Conservation (phyloP, 2,888 invertebrate genomes). For the Ganaspis brasiliensis region DNA sequence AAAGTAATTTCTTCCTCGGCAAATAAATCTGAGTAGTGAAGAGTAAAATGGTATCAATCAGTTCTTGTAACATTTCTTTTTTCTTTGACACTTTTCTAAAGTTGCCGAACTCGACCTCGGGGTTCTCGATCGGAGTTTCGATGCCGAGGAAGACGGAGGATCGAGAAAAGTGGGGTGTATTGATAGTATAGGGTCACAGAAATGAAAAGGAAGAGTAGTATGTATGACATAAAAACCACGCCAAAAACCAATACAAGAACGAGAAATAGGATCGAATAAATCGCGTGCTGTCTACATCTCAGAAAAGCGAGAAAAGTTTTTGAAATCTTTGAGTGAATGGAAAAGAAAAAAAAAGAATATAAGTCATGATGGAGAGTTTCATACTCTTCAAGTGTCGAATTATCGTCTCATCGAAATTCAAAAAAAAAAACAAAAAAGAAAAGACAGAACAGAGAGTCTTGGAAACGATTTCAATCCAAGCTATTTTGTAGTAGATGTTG, state of each 20-base stretch:
- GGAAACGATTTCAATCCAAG: neutral
- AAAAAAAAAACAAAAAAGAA: conserved; percentile 1
- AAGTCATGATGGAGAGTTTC: conserved; percentile 56
- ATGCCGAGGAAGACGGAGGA: conserved; percentile 42
- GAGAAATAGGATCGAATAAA: conserved; percentile 53
- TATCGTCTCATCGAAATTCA: conserved; percentile 48
- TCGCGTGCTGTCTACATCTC: neutral
- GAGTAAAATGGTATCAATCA: conserved; percentile 76
- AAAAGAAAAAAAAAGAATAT: conserved; percentile 54
- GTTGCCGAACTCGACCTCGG: conserved; percentile 55
- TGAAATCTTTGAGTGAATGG: conserved; percentile 58
- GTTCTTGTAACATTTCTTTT: conserved; percentile 60
- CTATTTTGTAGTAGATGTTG: conserved; percentile 1
- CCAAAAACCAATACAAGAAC: conserved; percentile 39
- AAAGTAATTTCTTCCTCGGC: conserved; percentile 13
- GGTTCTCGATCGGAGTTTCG: conserved; percentile 51
- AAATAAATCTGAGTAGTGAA: conserved; percentile 64
- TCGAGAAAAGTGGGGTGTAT: conserved; percentile 26
- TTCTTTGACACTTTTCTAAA: conserved; percentile 62
- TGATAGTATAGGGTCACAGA: conserved; percentile 2
- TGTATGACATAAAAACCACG: conserved; percentile 36
- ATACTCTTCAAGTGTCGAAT: conserved; percentile 62
- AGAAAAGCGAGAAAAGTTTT: conserved; percentile 61
- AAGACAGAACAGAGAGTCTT: neutral
- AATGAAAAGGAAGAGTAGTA: conserved; percentile 31